phyloP scores from a whole-genome alignment of 2,797 vertebrate genomes.

The Nothura maculosa region DNA sequence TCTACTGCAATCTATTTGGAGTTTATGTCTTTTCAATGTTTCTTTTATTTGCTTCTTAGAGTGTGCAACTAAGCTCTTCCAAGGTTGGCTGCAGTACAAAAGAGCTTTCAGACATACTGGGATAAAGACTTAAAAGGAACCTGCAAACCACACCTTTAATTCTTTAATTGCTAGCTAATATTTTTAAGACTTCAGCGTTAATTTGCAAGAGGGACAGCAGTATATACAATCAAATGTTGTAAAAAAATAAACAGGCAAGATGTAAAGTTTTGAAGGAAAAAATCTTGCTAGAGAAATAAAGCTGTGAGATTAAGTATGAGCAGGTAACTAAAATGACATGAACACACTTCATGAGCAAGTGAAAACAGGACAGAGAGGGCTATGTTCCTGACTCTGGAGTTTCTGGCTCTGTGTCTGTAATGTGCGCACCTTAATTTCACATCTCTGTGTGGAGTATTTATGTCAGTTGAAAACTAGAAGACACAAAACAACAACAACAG shows the following conservation, averaged over 20 bases:
- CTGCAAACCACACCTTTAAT: slow-evolving; percentile 39
- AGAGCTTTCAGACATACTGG: slow-evolving; percentile 57
- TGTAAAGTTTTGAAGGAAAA: neutral
- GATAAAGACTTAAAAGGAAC: slow-evolving; percentile 9
- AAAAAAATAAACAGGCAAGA: neutral
- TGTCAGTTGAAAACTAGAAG: neutral
- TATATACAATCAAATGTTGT: neutral
- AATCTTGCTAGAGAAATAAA: neutral
- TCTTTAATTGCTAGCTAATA: slow-evolving; percentile 35
- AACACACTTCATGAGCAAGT: neutral
- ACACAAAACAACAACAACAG: neutral
- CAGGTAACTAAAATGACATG: neutral
- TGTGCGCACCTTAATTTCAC: neutral
- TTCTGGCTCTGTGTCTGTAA: neutral
- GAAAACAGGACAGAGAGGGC: neutral
- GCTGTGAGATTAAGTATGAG: neutral
- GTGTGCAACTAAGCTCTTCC: neutral
- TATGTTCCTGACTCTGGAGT: neutral
- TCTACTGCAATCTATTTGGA: neutral
- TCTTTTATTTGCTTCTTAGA: neutral
- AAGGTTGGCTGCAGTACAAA: slow-evolving; percentile 52
- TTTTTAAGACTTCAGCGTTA: slow-evolving; percentile 25
- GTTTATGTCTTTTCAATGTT: neutral
- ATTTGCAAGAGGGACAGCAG: neutral
- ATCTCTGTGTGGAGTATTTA: neutral